phyloP scores from a whole-genome alignment of 2,888 invertebrate species.

The Drosophila crucigera region DNA sequence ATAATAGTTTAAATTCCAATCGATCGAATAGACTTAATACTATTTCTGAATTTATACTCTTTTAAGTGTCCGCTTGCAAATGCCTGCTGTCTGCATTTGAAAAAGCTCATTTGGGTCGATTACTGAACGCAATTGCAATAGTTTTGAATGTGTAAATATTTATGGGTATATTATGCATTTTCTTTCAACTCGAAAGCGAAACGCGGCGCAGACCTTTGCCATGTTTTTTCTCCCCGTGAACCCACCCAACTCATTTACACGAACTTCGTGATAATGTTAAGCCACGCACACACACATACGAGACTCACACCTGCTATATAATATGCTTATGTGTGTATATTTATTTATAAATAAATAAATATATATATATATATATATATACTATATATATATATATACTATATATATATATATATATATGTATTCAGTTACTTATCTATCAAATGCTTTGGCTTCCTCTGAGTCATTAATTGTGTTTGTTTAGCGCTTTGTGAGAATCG shows the following conservation, averaged over 20 bases:
- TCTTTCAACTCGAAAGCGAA: constrained; percentile 11
- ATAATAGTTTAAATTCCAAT: background rate
- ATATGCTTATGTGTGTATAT: background rate
- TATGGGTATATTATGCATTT: constrained; percentile 25
- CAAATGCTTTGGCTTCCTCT: constrained; percentile 14
- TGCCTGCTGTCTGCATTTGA: background rate
- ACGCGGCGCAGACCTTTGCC: constrained; percentile 41
- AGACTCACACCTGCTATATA: constrained; percentile 24
- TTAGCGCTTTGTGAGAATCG: constrained; percentile 2
- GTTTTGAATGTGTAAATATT: constrained; percentile 36
- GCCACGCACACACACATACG: background rate
- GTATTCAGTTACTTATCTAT: constrained; percentile 39
- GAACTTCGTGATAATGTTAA: constrained; percentile 44
- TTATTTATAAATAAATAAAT: constrained; percentile 21
- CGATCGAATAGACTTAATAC: background rate
- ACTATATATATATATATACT: constrained; percentile 28
- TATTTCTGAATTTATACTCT: background rate
- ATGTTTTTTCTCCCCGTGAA: constrained; percentile 31
- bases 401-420: constrained; percentile 22
- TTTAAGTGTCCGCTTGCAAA: background rate
- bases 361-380: constrained; percentile 21
- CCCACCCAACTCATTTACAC: constrained; percentile 1
- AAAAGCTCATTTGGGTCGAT: constrained; percentile 3
- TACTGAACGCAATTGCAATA: constrained; percentile 16
- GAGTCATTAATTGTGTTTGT: constrained; percentile 29